Conservation (phyloP, 2,113 vertebrate genomes). For the Brachypteracias leptosomus region DNA sequence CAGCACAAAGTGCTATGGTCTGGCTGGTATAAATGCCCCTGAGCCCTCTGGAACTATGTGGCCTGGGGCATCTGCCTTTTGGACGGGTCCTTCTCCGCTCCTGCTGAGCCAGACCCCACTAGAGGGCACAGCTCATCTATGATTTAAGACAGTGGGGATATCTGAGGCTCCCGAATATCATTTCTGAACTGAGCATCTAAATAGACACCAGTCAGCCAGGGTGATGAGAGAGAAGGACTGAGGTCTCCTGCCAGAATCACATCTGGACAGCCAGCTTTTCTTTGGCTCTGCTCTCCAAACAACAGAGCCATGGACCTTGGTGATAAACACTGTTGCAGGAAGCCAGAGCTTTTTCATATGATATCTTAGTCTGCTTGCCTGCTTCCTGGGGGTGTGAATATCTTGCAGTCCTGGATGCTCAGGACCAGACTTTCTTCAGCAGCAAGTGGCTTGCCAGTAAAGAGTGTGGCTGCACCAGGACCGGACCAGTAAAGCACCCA, state of each 20-base stretch:
- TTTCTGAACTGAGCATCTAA: background rate
- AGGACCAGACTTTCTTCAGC: background rate
- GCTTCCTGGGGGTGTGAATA: background rate
- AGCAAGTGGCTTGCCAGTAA: background rate
- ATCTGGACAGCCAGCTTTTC: background rate
- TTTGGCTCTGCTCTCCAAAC: background rate
- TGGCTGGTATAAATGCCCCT: background rate
- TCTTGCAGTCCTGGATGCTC: background rate
- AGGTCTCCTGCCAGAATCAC: background rate
- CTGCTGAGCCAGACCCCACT: background rate
- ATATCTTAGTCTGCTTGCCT: background rate
- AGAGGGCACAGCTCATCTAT: constrained; percentile 31
- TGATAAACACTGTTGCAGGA: background rate
- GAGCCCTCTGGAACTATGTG: background rate
- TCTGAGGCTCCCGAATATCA: background rate
- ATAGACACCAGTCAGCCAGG: background rate
- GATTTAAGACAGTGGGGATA: accelerated
- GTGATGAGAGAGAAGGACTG: accelerated
- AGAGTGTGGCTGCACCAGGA: background rate
- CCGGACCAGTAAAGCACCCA: background rate
- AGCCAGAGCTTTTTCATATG: background rate
- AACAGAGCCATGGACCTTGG: accelerated
- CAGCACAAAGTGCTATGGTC: accelerated
- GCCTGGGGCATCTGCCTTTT: background rate
- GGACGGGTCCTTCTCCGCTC: background rate